phyloP scores from a whole-genome alignment of 2,113 vertebrate genomes.

The Pachyramphus minor region DNA sequence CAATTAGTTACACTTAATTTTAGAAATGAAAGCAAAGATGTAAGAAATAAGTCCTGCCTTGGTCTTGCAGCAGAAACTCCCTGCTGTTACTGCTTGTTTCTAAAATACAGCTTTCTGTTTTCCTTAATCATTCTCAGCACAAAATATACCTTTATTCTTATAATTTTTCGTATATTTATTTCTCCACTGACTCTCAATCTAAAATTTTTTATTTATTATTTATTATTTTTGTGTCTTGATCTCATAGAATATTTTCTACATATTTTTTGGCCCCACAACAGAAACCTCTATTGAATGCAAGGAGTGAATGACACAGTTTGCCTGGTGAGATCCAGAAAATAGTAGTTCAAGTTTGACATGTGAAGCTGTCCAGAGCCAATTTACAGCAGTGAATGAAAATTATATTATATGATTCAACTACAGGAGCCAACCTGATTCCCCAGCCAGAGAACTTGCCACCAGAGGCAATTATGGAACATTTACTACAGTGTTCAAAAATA shows the following conservation, averaged over 20 bases:
- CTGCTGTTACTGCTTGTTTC: background rate
- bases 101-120: background rate
- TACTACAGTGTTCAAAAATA: slow-evolving; percentile 22
- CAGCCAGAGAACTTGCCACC: slow-evolving; percentile 34
- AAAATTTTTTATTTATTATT: background rate
- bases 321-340: background rate
- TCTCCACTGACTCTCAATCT: background rate
- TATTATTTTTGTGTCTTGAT: background rate
- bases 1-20: background rate
- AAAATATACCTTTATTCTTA: background rate
- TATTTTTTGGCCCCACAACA: background rate
- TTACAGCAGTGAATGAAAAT: slow-evolving; percentile 27
- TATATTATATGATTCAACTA: background rate
- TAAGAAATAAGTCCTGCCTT: background rate
- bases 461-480: slow-evolving; percentile 36
- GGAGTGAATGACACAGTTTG: background rate
- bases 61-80: background rate
- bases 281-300: background rate
- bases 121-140: background rate
- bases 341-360: slow-evolving; percentile 14
- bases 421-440: slow-evolving; percentile 23
- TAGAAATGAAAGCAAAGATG: background rate
- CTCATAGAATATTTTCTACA: background rate
- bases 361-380: slow-evolving; percentile 32
- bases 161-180: background rate